phyloP scores from a whole-genome alignment of 2,888 invertebrate genomes.

The Blomia tropicalis region DNA sequence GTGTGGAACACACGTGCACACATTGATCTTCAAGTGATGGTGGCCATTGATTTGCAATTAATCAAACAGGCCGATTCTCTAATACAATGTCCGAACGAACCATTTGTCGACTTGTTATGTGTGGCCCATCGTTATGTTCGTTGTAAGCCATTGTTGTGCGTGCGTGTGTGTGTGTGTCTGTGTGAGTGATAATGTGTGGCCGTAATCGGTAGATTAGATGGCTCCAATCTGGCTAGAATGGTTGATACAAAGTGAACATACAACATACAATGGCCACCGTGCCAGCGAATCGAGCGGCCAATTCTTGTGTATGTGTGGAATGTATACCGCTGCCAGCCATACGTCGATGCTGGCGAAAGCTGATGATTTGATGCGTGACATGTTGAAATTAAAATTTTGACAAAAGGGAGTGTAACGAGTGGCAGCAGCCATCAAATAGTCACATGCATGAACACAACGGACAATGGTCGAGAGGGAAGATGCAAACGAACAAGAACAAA shows the following conservation, averaged over 20 bases:
- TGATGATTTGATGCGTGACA: conserved; percentile 11
- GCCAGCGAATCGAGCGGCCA: background rate
- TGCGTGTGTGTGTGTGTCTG: no score
- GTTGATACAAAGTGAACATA: no score
- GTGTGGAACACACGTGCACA: no score
- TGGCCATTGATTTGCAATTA: conserved; percentile 10
- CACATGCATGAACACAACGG: no score
- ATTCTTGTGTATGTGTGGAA: background rate
- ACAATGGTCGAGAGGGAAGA: background rate
- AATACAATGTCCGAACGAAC: background rate
- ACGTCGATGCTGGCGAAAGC: background rate
- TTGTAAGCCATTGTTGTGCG: no score
- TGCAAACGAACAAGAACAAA: no score
- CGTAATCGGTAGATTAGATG: background rate
- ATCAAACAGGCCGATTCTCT: background rate
- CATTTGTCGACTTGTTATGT: background rate
- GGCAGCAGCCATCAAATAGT: conserved; percentile 5
- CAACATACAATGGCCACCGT: background rate
- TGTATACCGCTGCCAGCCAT: background rate
- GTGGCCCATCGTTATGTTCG: background rate
- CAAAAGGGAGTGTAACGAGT: conserved; percentile 6
- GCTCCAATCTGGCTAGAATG: background rate
- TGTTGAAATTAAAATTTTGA: conserved; percentile 9
- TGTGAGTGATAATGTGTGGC: background rate
- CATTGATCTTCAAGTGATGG: no score